Conservation (phyloP, 2,888 invertebrate genomes). For the Melieria omissa region DNA sequence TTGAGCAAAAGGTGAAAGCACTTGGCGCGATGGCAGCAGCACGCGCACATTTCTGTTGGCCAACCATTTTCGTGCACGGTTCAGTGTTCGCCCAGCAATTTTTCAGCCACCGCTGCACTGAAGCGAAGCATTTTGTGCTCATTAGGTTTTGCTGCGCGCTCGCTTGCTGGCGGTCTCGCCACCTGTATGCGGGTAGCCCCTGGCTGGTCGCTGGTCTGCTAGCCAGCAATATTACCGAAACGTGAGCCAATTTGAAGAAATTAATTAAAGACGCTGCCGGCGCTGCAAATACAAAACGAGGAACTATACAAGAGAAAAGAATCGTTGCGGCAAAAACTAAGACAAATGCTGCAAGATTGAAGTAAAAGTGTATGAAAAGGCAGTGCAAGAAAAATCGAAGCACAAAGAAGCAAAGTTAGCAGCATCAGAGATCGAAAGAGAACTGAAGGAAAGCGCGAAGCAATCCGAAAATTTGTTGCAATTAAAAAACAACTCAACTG, state of each 20-base stretch:
- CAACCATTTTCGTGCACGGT: too few species aligned
- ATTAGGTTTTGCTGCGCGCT: too few species aligned
- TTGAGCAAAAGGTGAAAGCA: too few species aligned
- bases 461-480: background rate
- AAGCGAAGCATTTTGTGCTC: too few species aligned
- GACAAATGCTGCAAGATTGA: background rate
- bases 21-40: too few species aligned
- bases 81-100: too few species aligned
- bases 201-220: too few species aligned
- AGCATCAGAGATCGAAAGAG: too few species aligned
- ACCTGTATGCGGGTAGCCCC: too few species aligned
- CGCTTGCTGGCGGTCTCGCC: too few species aligned
- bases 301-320: background rate
- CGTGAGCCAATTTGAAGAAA: conserved; percentile 33
- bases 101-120: too few species aligned
- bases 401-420: background rate
- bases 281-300: conserved; percentile 5
- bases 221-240: conserved; percentile 9
- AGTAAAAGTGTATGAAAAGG: conserved; percentile 5
- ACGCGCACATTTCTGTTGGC: too few species aligned
- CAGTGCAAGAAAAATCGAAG: conserved; percentile 16
- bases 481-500: background rate
- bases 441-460: background rate
- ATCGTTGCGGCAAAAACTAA: background rate
- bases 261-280: conserved; percentile 28